Evolutionary conservation across 2,888 invertebrate genomes (phyloP).

Genomic region (Drosophila eohydei): DNA sequence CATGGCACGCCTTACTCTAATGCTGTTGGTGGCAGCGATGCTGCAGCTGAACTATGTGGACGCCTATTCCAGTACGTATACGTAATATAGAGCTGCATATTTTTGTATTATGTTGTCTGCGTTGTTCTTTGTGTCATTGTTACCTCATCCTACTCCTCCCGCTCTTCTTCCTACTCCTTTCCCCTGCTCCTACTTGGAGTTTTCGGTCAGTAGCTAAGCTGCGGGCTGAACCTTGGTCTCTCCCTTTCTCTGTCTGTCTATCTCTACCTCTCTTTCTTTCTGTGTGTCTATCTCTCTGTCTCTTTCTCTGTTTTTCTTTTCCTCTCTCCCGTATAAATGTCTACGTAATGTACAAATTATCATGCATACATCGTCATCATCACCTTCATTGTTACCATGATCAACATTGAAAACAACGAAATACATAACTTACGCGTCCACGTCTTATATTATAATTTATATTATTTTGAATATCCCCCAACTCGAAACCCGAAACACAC

Average conservation of each 20-base stretch:
- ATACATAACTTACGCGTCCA: conserved; percentile 6
- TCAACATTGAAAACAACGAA: conserved; percentile 22
- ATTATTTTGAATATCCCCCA: conserved; percentile 26
- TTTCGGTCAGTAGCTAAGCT: background rate
- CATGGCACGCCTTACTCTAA: conserved; percentile 44
- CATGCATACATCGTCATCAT: conserved; percentile 26
- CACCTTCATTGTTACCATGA: conserved; percentile 20
- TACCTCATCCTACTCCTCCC: background rate
- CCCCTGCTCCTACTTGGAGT: conserved; percentile 5
- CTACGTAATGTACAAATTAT: conserved; percentile 20
- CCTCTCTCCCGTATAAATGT: conserved; percentile 11
- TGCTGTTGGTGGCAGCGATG: conserved; percentile 53
- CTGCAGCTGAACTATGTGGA: conserved; percentile 79
- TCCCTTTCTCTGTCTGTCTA: background rate
- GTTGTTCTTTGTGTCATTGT: conserved; percentile 18
- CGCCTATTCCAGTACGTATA: conserved; percentile 84
- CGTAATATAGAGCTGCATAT: conserved; percentile 30
- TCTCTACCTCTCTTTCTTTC: background rate
- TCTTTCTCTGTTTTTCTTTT: conserved; percentile 7
- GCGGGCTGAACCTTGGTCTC: background rate
- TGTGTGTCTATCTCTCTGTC: background rate
- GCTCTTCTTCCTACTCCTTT: background rate
- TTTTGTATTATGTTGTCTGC: conserved; percentile 31
- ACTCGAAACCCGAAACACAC: conserved; percentile 24
- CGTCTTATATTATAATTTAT: conserved; percentile 35